Evolutionary conservation across 2,797 vertebrate genomes (phyloP), one percentile per base, ranked within the genome.

Genomic region (Leptoclinus maculatus): DNA sequence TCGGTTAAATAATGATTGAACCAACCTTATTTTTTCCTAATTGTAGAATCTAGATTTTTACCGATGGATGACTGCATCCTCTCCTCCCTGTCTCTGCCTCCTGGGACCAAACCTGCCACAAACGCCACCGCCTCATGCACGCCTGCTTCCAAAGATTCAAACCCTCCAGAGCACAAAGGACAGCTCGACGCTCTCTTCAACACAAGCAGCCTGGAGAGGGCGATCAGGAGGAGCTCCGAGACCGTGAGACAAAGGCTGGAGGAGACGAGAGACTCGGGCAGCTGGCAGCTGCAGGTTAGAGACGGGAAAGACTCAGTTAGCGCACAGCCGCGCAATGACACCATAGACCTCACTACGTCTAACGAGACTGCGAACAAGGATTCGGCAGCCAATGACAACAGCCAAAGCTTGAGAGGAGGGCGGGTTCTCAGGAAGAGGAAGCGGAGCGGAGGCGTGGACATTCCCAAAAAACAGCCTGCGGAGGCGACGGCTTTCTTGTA

Each of bases 1-100:
- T 29, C 12, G 19, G n/a, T 10, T 38, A 19, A 63, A 38, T 66
- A 16, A 16, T 65, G 12, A 71, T 77, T 57, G 12, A 25, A 19
- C 34, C n/a, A 16, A 66, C 32, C 0, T 2, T 73, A 1, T 60
- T 54, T 7, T 3, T 10, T 23, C 66, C 71, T 6, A 1, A 29
- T 17, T 53, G 12, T 51, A 94, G 93, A 93, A 85, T 84, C 93
- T 3, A 79, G 87, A 45, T 88, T 92, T 32, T 86, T 94, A 67
- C 92, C 93, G 0, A 93, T 93, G 91, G 94, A 94, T 32, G 91
- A 94, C 91, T 94, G 91, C 88, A 95, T 95, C 83, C 93, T 95
- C 67, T 92, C 91, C 65, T 92, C 93, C 51, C 86, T 94, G 69
- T 91, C 92, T n/a, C 84, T 95, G 27, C 91, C 92, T 71, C 88